These are phyloP conservation scores for Linepithema humile DNA, from an alignment of 1,140 invertebrate species.

Conservation along the genomic window DNA sequence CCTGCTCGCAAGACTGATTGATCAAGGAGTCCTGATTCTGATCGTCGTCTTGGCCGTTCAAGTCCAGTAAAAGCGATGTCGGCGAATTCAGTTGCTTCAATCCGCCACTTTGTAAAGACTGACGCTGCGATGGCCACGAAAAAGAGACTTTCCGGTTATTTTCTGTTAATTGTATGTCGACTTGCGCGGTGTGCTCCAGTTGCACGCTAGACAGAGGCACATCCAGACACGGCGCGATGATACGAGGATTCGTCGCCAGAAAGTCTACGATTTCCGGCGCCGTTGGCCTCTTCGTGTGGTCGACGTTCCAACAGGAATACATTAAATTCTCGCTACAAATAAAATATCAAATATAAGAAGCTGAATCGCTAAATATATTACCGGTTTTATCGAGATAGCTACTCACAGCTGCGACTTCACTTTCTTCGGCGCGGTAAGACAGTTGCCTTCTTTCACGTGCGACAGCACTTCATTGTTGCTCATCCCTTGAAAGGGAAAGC, in stretches of 20 bases:
- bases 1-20: slow-evolving; percentile 43
- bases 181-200: slow-evolving; percentile 86
- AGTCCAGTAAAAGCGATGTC: slow-evolving; percentile 68
- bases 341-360: slow-evolving; percentile 1
- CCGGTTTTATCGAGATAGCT: not conserved
- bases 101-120: not conserved
- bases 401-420: slow-evolving; percentile 92
- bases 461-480: slow-evolving; percentile 94
- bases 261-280: slow-evolving; percentile 92
- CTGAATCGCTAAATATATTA: not conserved
- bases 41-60: slow-evolving; percentile 59
- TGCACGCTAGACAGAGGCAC: slow-evolving; percentile 90
- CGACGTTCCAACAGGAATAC: slow-evolving; percentile 90
- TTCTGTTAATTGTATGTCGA: slow-evolving; percentile 84
- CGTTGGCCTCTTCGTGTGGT: slow-evolving; percentile 89
- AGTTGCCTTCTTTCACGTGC: slow-evolving; percentile 90
- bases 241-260: slow-evolving; percentile 90
- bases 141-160: slow-evolving; percentile 80
- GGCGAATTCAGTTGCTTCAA: slow-evolving; percentile 19
- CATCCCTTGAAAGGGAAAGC: slow-evolving; percentile 94
- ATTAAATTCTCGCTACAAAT: slow-evolving; percentile 89
- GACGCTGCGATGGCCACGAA: slow-evolving; percentile 67
- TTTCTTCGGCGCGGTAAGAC: slow-evolving; percentile 89
- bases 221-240: slow-evolving; percentile 92
- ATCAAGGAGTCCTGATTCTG: slow-evolving; percentile 46